Conservation (phyloP, 2,888 invertebrate genomes). For the Mimachlamys varia region DNA sequence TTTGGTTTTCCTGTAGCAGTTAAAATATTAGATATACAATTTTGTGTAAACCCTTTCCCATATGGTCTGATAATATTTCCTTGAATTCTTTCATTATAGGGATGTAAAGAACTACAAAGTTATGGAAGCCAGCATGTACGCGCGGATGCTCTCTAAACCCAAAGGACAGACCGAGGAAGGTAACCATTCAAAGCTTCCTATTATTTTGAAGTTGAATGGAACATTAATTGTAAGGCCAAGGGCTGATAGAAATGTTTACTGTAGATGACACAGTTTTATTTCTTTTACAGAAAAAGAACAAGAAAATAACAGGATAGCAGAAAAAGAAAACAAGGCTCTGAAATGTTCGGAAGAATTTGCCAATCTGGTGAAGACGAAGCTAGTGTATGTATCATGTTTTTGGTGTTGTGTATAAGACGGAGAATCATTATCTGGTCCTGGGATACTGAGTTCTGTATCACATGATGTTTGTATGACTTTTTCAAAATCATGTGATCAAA, state of each 20-base stretch:
- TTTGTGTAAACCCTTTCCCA: no score
- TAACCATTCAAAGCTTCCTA: slow-evolving; percentile 34
- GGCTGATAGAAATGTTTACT: neutral
- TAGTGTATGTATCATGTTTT: slow-evolving; percentile 49
- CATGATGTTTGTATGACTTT: no score
- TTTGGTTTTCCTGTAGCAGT: no score
- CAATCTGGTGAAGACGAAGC: slow-evolving; percentile 48
- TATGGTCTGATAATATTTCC: no score
- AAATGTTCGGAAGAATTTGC: slow-evolving; percentile 56
- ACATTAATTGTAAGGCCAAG: no score
- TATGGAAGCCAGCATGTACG: slow-evolving; percentile 56
- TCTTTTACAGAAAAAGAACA: slow-evolving; percentile 50
- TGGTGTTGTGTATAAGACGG: no score
- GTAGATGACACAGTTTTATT: neutral
- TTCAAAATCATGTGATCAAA: no score
- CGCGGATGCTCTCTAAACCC: slow-evolving; percentile 61
- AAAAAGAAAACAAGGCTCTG: slow-evolving; percentile 52
- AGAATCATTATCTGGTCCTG: no score
- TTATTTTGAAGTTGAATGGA: no score
- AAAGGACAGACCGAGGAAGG: slow-evolving; percentile 58
- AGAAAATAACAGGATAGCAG: slow-evolving; percentile 46
- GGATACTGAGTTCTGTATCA: no score
- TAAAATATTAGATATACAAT: no score
- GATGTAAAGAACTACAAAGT: slow-evolving; percentile 56
- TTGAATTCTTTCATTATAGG: slow-evolving; percentile 44